These are phyloP conservation scores for Gavialis gangeticus DNA, from an alignment of 2,113 vertebrate genomes.

Conservation along the genomic window DNA sequence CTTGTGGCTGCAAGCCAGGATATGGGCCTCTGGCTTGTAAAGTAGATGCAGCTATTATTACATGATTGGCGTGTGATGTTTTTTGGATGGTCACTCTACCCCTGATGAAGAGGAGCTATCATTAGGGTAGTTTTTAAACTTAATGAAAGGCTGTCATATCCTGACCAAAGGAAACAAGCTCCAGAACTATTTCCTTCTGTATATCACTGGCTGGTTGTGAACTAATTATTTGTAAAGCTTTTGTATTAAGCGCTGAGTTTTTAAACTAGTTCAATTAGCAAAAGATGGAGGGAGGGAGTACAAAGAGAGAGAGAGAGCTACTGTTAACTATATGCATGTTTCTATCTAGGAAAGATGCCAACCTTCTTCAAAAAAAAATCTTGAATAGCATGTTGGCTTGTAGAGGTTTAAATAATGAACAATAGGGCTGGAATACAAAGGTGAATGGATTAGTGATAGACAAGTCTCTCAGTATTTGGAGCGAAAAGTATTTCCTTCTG, in stretches of 20 bases:
- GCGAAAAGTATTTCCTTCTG: slow-evolving; percentile 9
- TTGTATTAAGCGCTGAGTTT: background rate
- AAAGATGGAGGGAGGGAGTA: slow-evolving; percentile 22
- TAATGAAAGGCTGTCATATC: slow-evolving; percentile 30
- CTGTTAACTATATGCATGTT: slow-evolving; percentile 28
- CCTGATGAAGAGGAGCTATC: background rate
- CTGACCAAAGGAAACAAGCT: slow-evolving; percentile 34
- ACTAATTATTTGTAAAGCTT: slow-evolving; percentile 55
- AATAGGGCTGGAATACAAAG: slow-evolving; percentile 48
- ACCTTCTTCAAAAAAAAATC: slow-evolving; percentile 57
- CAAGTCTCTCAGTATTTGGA: slow-evolving; percentile 45
- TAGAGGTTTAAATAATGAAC: slow-evolving; percentile 70
- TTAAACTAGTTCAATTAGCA: background rate
- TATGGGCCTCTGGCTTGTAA: slow-evolving; percentile 23
- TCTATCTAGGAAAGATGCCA: slow-evolving; percentile 54
- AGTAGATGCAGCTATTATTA: background rate
- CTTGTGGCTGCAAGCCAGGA: background rate
- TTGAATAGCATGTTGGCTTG: slow-evolving; percentile 56
- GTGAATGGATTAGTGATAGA: slow-evolving; percentile 70
- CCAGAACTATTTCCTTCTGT: slow-evolving; percentile 3
- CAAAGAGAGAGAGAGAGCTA: slow-evolving; percentile 51
- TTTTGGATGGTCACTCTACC: background rate
- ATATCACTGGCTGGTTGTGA: slow-evolving; percentile 47
- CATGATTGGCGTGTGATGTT: background rate
- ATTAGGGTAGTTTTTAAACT: background rate